Conservation (phyloP, 64 coral and sea anemone genomes). For the Montipora foliosa region DNA sequence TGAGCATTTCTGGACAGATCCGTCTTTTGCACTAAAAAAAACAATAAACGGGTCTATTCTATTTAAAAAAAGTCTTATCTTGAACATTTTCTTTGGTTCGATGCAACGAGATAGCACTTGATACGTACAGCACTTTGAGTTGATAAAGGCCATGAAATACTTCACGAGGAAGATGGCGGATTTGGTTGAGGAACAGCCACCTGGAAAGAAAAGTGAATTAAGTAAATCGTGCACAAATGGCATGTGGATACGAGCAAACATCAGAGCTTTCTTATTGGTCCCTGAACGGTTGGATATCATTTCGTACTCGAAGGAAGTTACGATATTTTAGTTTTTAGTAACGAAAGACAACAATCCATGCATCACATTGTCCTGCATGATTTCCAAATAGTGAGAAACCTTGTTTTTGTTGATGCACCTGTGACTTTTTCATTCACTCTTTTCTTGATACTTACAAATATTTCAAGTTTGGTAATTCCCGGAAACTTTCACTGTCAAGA, state of each 20-base stretch:
- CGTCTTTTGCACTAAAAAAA: background rate
- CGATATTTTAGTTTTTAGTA: too few species aligned
- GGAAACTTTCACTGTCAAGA: slow-evolving; percentile 62
- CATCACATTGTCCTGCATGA: too few species aligned
- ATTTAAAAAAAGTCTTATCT: background rate
- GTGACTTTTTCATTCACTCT: background rate
- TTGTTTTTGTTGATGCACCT: background rate
- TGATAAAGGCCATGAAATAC: slow-evolving; percentile 28
- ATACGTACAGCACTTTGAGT: slow-evolving; percentile 54
- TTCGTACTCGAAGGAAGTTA: too few species aligned
- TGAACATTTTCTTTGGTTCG: background rate
- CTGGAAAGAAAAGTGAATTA: background rate
- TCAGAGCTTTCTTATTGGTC: background rate
- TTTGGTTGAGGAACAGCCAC: slow-evolving; percentile 49
- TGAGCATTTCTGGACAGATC: too few species aligned
- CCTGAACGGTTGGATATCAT: background rate
- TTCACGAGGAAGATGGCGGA: slow-evolving; percentile 41
- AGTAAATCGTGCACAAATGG: too few species aligned
- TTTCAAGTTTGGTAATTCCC: background rate
- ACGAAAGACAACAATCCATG: too few species aligned
- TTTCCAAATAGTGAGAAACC: too few species aligned
- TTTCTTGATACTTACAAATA: slow-evolving; percentile 33
- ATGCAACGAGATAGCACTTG: background rate
- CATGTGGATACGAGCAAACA: background rate
- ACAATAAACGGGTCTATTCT: background rate